Base-by-base conservation (phyloP, 2,797 vertebrate genomes). In the Amniataba percoides region DNA sequence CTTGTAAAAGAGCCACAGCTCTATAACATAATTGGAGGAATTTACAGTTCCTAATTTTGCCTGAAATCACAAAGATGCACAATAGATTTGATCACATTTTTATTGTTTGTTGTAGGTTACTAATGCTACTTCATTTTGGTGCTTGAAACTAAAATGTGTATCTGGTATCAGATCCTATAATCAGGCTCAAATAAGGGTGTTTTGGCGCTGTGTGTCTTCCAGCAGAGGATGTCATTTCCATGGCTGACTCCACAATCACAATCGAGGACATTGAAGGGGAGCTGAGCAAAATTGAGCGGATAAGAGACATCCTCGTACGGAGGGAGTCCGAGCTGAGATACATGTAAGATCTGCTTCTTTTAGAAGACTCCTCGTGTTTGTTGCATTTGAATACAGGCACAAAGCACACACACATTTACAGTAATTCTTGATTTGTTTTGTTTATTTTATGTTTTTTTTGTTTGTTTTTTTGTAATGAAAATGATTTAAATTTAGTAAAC, bases 251-350 rank as follows among this genome's bases (percentile, higher is more conserved):
- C 5, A 94, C 95, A 9, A 81, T 95, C 49, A 97, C 96, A 0
- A 80, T 95, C 0, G 95, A 96, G 15, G 96, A 97, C 87, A 97
- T 97, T 0, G 96, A 97, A 76, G 96, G 95, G 4, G 97, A 98
- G 85, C 94, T 98, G 53, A 95, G 96, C 90, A 96, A 95, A 86
- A 97, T 98, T 0, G 97, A 97, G 89, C 88, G 95, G 73, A 96
- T 97, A 83, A 92, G 95, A 62, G 96, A 97, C 86, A 91, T 97
- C 67, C 93, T 98, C 49, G 96, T 98, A 57, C 92, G 97, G 71
- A 94, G 97, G 78, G 97, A 98, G 70, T 98, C 97, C 0, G 97
- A 98, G 90, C 96, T 98, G 63, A 92, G 97, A 88, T 97, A 97
- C 92, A 98, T 97, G 97, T 97, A 90, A 97, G 96, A 61, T 48